Percentiles rank a stretch among this genome's conserved stretches.
These are phyloP conservation scores for Mythimna albipuncta DNA, from an alignment of 2,888 invertebrate genomes.

Conservation along the genomic window DNA sequence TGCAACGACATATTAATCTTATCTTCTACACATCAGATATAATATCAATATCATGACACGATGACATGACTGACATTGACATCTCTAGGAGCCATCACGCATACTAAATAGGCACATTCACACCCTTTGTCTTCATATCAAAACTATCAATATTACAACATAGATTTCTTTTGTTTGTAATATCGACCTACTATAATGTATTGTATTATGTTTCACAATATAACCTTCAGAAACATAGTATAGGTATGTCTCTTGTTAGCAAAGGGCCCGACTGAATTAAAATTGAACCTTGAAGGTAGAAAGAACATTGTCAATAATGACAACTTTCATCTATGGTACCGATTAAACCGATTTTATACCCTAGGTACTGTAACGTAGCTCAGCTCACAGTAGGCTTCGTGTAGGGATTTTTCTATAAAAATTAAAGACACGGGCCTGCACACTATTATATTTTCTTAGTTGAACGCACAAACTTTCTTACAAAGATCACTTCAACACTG, in stretches of 20 bases:
- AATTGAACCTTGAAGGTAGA: not conserved
- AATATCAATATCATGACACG: slow-evolving; percentile 1
- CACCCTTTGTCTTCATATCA: slow-evolving; percentile 23
- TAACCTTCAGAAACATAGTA: slow-evolving; percentile 11
- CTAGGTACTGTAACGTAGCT: too few relatives aligned
- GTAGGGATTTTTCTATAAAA: too few relatives aligned
- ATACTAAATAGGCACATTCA: slow-evolving; percentile 16
- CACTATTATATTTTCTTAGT: too few relatives aligned
- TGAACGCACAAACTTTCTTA: too few relatives aligned
- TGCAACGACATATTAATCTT: slow-evolving; percentile 25
- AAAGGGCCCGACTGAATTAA: not conserved
- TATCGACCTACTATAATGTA: slow-evolving; percentile 7
- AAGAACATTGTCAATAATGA: not conserved
- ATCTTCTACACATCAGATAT: slow-evolving; percentile 27
- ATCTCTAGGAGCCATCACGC: slow-evolving; percentile 1
- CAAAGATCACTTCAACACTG: too few relatives aligned
- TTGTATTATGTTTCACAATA: slow-evolving; percentile 15
- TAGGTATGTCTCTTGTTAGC: slow-evolving; percentile 4
- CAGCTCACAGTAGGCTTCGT: too few relatives aligned
- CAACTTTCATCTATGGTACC: not conserved
- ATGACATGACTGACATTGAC: slow-evolving; percentile 33
- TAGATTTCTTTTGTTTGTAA: slow-evolving; percentile 32
- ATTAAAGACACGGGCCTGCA: too few relatives aligned
- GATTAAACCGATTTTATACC: too few relatives aligned
- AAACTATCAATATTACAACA: slow-evolving; percentile 28